phyloP scores from a whole-genome alignment of 2,113 vertebrate genomes.

The Cyanistes caeruleus region DNA sequence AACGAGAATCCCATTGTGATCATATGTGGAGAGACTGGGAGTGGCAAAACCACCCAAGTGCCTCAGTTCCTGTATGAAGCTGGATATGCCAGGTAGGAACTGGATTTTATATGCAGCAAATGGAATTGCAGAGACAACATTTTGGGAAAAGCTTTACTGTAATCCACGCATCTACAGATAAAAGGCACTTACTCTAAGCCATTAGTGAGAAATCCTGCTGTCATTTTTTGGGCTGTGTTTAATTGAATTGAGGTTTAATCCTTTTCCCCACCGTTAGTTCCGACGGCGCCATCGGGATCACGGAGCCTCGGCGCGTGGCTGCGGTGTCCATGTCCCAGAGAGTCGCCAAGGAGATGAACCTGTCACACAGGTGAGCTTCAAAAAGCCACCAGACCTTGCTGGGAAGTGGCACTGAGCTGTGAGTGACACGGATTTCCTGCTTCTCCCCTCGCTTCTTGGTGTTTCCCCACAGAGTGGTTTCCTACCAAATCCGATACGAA shows the following conservation, averaged over 20 bases:
- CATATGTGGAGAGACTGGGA: slow-evolving; percentile 93
- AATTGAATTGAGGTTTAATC: not conserved
- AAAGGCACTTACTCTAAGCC: not conserved
- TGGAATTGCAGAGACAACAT: not conserved
- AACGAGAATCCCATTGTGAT: slow-evolving; percentile 84
- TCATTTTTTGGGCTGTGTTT: not conserved
- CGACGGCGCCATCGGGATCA: slow-evolving; percentile 83
- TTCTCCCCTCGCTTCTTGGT: not conserved
- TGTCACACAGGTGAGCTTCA: slow-evolving; percentile 82
- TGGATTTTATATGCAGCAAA: not conserved
- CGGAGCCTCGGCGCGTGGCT: slow-evolving; percentile 93
- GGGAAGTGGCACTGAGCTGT: accelerated
- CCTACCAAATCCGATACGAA: slow-evolving; percentile 95
- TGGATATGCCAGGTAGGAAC: slow-evolving; percentile 87
- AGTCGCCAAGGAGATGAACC: slow-evolving; percentile 93
- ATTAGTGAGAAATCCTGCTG: not conserved
- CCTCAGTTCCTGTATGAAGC: slow-evolving; percentile 98
- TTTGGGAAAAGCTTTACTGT: not conserved
- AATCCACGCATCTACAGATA: not conserved
- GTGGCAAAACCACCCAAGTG: slow-evolving; percentile 96
- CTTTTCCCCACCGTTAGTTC: slow-evolving; percentile 46
- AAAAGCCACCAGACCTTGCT: not conserved
- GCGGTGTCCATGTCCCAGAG: slow-evolving; percentile 94
- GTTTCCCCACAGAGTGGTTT: slow-evolving; percentile 81
- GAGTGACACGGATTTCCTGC: not conserved